A percentile compares a stretch with the other conserved stretches of the same genome.
Conservation (phyloP, 2,797 vertebrate genomes). For the Rachycentron canadum region DNA sequence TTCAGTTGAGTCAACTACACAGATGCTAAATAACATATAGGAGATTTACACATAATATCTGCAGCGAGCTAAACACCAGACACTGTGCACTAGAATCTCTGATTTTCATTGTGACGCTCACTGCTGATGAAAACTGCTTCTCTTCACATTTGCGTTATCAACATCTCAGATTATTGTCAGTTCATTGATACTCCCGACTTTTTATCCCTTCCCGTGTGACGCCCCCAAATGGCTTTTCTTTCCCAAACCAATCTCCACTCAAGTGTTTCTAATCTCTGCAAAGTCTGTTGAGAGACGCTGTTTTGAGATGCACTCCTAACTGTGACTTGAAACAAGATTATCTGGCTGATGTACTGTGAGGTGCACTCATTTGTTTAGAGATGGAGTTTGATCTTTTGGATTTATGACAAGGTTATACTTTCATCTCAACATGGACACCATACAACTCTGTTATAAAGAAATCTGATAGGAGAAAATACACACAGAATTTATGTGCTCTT, state of each 20-base stretch:
- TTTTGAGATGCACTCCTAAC: constrained; percentile 57
- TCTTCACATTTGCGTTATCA: constrained; percentile 27
- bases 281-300: constrained; percentile 64
- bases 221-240: constrained; percentile 40
- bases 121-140: constrained; percentile 1
- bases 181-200: constrained; percentile 26
- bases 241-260: constrained; percentile 67
- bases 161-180: constrained; percentile 49
- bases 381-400: constrained; percentile 28
- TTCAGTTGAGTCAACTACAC: constrained; percentile 41
- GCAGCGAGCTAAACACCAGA: constrained; percentile 8
- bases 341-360: constrained; percentile 49
- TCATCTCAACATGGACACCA: not conserved
- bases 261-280: constrained; percentile 72
- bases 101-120: not conserved
- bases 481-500: not conserved
- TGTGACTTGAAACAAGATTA: constrained; percentile 64
- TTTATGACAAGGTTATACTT: constrained; percentile 34
- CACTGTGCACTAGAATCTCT: not conserved
- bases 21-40: constrained; percentile 25
- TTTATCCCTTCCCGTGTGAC: constrained; percentile 21
- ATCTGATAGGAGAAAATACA: constrained; percentile 11
- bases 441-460: not conserved
- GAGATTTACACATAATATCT: constrained; percentile 14
- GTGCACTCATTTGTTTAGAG: constrained; percentile 52